phyloP scores from a whole-genome alignment of 92 coral and sea anemone genomes.

The Meandrina meandrites region DNA sequence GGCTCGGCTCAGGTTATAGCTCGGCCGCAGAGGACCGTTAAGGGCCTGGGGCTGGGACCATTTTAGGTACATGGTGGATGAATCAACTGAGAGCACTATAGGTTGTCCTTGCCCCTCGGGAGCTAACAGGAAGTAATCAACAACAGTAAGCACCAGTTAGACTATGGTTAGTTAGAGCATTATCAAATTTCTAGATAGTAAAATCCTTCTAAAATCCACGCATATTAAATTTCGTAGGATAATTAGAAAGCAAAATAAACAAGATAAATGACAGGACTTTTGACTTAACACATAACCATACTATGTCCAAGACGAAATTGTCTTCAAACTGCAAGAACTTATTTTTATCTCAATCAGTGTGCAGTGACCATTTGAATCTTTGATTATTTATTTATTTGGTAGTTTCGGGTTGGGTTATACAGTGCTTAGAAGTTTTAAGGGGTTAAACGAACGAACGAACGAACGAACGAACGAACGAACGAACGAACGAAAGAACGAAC shows the following conservation, averaged over 20 bases:
- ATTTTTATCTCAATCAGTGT: not conserved
- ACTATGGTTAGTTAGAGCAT: not conserved
- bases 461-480: too few species aligned
- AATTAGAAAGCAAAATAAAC: too few species aligned
- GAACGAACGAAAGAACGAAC: too few species aligned
- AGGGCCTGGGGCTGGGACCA: slow-evolving; percentile 83
- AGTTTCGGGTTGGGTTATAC: not conserved
- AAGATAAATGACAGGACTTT: not conserved
- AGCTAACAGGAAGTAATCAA: slow-evolving; percentile 48
- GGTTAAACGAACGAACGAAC: too few species aligned
- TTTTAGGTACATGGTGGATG: slow-evolving; percentile 65
- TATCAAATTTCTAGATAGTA: not conserved
- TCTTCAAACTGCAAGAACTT: not conserved
- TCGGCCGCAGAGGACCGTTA: slow-evolving; percentile 95
- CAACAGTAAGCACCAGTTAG: not conserved
- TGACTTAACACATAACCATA: not conserved
- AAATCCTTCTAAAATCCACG: too few species aligned
- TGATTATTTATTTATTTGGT: not conserved
- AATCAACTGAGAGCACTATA: slow-evolving; percentile 45
- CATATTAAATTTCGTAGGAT: too few species aligned
- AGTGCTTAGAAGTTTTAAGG: too few species aligned
- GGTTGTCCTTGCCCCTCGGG: slow-evolving; percentile 89
- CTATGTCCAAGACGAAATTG: too few species aligned
- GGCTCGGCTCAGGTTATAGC: slow-evolving; percentile 84
- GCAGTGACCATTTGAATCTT: not conserved